Evolutionary conservation across 2,113 vertebrate genomes (phyloP).

Genomic region (Chiloscyllium plagiosum): DNA sequence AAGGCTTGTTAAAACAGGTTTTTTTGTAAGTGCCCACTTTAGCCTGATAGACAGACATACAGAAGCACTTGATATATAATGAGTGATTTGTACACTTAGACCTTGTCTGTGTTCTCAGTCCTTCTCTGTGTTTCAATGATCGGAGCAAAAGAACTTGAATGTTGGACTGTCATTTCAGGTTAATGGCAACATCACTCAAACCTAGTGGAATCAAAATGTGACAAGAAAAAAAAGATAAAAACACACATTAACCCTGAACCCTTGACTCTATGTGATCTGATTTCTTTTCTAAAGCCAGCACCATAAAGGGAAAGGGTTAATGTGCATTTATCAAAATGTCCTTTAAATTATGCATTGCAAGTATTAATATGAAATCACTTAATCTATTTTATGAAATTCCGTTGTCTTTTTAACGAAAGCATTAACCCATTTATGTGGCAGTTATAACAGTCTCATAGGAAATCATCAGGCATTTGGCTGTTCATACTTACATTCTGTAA

Average conservation of each 20-base stretch:
- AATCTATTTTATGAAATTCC: not conserved
- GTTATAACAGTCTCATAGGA: not conserved
- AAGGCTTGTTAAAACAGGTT: constrained; percentile 16
- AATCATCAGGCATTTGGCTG: not conserved
- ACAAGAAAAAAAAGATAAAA: constrained; percentile 13
- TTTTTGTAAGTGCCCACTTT: constrained; percentile 15
- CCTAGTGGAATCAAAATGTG: not conserved
- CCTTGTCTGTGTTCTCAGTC: not conserved
- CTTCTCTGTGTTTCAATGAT: not conserved
- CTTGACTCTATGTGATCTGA: not conserved
- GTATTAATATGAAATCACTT: not conserved
- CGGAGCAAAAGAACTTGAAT: constrained; percentile 19
- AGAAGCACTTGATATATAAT: constrained; percentile 26
- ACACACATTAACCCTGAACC: constrained; percentile 29
- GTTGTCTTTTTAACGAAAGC: not conserved
- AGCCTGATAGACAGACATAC: constrained; percentile 1
- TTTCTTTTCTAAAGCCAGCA: not conserved
- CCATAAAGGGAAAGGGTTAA: not conserved
- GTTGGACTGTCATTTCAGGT: constrained; percentile 33
- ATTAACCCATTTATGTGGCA: not conserved
- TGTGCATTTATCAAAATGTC: not conserved
- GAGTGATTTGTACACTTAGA: constrained; percentile 21
- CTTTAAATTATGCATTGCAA: not conserved
- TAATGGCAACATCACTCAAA: constrained; percentile 25
- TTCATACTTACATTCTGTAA: not conserved